These are phyloP conservation scores for Chironomus riparius DNA, from an alignment of 2,888 invertebrate species.

Conservation along the genomic window DNA sequence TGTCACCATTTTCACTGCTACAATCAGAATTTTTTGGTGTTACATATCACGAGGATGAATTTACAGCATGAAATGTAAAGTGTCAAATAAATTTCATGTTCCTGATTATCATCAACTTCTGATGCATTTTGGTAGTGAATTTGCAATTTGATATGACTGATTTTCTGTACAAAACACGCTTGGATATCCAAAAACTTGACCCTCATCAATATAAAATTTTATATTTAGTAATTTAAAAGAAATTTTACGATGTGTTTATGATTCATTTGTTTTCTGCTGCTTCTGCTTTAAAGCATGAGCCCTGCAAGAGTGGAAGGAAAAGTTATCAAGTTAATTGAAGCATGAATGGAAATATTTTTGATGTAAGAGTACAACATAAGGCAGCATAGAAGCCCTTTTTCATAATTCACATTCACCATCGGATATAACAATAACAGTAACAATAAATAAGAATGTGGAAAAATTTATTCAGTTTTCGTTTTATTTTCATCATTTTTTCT, in stretches of 20 bases:
- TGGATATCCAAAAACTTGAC: no score
- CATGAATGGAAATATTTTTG: neutral
- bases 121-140: no score
- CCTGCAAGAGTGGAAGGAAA: neutral
- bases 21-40: neutral
- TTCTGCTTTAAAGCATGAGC: neutral
- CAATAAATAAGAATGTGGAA: slow-evolving; percentile 23
- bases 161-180: no score
- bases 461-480: slow-evolving; percentile 17
- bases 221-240: no score
- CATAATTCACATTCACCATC: neutral
- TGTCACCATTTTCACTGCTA: neutral
- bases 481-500: slow-evolving; percentile 1
- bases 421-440: slow-evolving; percentile 24
- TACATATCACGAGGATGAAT: neutral
- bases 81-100: no score
- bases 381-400: neutral
- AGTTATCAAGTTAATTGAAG: neutral
- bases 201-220: no score
- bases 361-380: neutral
- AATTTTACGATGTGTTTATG: no score
- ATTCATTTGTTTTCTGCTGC: no score
- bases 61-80: no score
- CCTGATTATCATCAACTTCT: no score
- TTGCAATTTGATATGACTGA: no score